These are phyloP conservation scores for Globia sparganii DNA, from an alignment of 2,888 invertebrate genomes.

Conservation along the genomic window DNA sequence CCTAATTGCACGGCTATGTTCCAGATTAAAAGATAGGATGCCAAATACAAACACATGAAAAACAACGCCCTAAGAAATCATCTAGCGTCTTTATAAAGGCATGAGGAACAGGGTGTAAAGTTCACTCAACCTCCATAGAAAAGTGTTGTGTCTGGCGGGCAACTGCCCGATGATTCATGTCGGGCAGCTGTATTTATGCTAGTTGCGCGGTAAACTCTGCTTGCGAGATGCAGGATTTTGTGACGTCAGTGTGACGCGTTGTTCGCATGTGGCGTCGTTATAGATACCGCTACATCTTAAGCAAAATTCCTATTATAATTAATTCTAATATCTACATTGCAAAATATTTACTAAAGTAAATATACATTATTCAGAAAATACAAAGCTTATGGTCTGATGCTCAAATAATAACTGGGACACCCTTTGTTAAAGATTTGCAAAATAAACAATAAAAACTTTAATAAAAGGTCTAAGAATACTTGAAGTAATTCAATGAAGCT, in stretches of 20 bases:
- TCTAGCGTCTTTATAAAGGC: no score
- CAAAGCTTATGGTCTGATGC: not conserved
- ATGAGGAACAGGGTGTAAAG: no score
- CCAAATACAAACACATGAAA: not conserved
- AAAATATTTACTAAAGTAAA: not conserved
- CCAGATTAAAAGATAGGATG: not conserved
- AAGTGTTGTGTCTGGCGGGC: no score
- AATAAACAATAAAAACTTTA: slow-evolving; percentile 41
- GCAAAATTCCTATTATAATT: not conserved
- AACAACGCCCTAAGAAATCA: not conserved
- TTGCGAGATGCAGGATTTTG: no score
- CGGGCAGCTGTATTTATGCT: no score
- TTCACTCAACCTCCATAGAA: no score
- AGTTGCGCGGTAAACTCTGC: no score
- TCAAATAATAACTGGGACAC: slow-evolving; percentile 8
- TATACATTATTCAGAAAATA: not conserved
- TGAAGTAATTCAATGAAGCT: slow-evolving; percentile 15
- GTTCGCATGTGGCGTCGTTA: no score
- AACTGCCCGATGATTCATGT: no score
- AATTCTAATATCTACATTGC: not conserved
- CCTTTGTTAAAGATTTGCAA: slow-evolving; percentile 38
- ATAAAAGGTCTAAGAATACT: slow-evolving; percentile 26
- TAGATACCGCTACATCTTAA: no score
- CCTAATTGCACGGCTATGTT: not conserved
- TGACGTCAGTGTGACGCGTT: no score